These are phyloP conservation scores for Picus viridis DNA, from an alignment of 2,797 vertebrate genomes.

Conservation along the genomic window DNA sequence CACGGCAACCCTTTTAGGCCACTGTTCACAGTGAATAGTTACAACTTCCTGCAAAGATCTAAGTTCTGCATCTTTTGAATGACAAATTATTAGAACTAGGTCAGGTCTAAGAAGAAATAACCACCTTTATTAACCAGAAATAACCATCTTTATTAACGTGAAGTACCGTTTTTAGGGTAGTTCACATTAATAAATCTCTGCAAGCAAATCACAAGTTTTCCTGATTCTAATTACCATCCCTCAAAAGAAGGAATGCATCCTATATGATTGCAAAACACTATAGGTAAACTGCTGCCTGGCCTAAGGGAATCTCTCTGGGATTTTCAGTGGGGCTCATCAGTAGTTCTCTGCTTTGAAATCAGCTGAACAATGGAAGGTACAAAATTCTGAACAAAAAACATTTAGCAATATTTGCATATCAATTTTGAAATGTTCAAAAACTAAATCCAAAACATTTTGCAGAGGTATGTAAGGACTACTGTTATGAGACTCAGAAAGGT, in stretches of 20 bases:
- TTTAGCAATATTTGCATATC: neutral
- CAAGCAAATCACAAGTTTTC: neutral
- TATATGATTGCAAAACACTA: neutral
- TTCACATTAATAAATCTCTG: neutral
- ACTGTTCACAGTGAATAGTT: slow-evolving; percentile 66
- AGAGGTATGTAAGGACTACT: neutral
- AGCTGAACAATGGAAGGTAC: neutral
- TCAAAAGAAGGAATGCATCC: neutral
- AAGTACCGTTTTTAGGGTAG: neutral
- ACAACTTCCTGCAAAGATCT: slow-evolving; percentile 75
- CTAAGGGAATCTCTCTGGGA: neutral
- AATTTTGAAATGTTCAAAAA: neutral
- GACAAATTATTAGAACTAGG: slow-evolving; percentile 63
- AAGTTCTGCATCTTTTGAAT: slow-evolving; percentile 57
- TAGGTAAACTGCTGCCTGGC: neutral
- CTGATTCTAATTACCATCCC: neutral
- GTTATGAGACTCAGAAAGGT: neutral
- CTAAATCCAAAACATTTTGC: neutral
- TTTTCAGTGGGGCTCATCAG: neutral
- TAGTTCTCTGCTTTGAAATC: slow-evolving; percentile 7
- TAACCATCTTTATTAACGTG: neutral
- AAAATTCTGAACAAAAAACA: neutral
- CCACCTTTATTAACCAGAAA: slow-evolving; percentile 37
- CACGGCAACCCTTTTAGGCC: slow-evolving; percentile 47
- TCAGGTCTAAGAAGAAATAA: slow-evolving; percentile 62